Evolutionary conservation across 2,113 vertebrate genomes (phyloP), one percentile per base, ranked within the genome.

Genomic region (Takifugu flavidus): DNA sequence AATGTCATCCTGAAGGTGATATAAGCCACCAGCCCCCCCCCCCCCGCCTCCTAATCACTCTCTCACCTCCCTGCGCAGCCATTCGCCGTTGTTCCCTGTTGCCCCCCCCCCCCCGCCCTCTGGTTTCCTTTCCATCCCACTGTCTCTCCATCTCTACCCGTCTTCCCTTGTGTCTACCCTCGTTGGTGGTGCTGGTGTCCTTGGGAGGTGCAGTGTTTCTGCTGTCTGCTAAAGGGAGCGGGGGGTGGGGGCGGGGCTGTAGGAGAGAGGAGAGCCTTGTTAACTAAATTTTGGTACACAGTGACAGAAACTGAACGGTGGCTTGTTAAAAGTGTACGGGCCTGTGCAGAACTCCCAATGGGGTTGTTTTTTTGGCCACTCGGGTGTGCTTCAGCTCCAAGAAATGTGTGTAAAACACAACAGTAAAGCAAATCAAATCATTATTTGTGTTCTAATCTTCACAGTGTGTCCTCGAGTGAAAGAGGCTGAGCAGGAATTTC

Each of bases 1-100:
- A 83, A 84, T 88, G 89, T 91, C 89, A 86, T 89, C 68, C 78
- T 88, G 80, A 90, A 89, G 85, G 83, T 89, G 83, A 90, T 71
- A 82, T 88, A 77, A 78, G 72, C 81, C 81, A 70, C 58, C 62
- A 43, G 5, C 42, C 42, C 44, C 43, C 56, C 58, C 64, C 65
- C 43, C 56, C 58, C 64, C 65, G 56, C 51, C 43, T 71, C 49
- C 65, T 69, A 60, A 78, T 74, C 74, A 71, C 66, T 77, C 75
- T 57, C 74, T 72, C 69, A 58, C 63, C 62, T 46, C 52, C 43
- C 43, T 72, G 45, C 13, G 13, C 15, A 46, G 15, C 45, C 6
- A 3, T 65, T 39, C 62, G 53, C 49, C 65, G 62, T 44, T 59
- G 68, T 64, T 57, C 10, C 51, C 25, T 31, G 15, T 43, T 50